These are phyloP conservation scores for Sphenodon punctatus DNA, from an alignment of 2,797 vertebrate species.

Conservation along the genomic window DNA sequence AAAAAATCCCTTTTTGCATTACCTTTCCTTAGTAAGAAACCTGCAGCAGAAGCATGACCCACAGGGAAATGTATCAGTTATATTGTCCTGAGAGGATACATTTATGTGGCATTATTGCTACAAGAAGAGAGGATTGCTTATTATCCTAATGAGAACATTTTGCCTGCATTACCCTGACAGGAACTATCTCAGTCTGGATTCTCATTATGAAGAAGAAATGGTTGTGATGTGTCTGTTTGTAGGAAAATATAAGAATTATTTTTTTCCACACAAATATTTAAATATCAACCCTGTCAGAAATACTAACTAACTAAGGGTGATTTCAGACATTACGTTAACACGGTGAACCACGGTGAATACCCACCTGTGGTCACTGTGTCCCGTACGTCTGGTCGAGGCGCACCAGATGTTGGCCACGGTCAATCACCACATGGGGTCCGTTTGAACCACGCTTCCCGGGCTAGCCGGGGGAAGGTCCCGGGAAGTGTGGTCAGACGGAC, in stretches of 20 bases:
- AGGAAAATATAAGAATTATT: background rate
- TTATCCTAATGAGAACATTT: slow-evolving; percentile 14
- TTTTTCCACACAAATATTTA: background rate
- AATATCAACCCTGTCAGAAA: background rate
- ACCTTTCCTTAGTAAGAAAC: background rate
- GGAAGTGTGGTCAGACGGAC: no score
- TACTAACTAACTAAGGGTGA: no score
- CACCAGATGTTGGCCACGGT: no score
- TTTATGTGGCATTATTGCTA: slow-evolving; percentile 31
- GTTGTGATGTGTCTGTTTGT: background rate
- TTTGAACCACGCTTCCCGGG: no score
- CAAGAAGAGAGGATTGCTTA: background rate
- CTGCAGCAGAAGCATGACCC: background rate
- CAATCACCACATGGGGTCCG: no score
- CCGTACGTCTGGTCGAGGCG: no score
- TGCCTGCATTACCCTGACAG: background rate
- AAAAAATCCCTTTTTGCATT: background rate
- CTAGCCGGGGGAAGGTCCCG: no score
- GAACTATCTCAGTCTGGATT: background rate
- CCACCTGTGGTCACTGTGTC: no score
- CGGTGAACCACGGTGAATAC: no score
- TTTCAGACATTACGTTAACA: no score
- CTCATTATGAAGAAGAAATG: background rate
- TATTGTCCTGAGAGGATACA: slow-evolving; percentile 7
- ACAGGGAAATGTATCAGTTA: background rate